phyloP scores from a whole-genome alignment of 2,888 invertebrate genomes.

The Ennomos fuscantarius region DNA sequence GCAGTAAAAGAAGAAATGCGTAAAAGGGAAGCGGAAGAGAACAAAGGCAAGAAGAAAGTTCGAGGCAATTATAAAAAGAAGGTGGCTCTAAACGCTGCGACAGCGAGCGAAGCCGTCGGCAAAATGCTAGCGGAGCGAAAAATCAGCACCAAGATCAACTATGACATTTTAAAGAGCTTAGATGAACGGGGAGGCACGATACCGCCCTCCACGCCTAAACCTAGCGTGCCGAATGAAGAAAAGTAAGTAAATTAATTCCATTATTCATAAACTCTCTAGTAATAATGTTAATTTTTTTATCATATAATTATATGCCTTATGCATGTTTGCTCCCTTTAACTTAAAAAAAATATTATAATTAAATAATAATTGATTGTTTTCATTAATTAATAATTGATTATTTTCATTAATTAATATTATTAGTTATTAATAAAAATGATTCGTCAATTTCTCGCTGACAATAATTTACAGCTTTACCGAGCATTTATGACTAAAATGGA shows the following conservation, averaged over 20 bases:
- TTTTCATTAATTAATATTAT: too few relatives aligned
- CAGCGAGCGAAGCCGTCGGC: conserved; percentile 96
- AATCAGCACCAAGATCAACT: conserved; percentile 98
- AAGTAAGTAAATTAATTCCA: conserved; percentile 51
- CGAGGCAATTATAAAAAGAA: conserved; percentile 87
- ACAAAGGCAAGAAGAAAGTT: conserved; percentile 93
- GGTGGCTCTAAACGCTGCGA: conserved; percentile 87
- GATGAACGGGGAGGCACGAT: conserved; percentile 74
- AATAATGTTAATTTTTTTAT: too few relatives aligned
- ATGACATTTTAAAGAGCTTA: conserved; percentile 96
- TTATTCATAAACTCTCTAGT: too few relatives aligned
- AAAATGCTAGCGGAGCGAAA: conserved; percentile 98
- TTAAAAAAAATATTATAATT: too few relatives aligned
- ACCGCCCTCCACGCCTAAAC: conserved; percentile 44
- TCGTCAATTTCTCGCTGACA: too few relatives aligned
- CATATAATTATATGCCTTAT: too few relatives aligned
- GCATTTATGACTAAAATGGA: too few relatives aligned
- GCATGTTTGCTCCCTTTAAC: too few relatives aligned
- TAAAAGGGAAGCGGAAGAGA: conserved; percentile 93
- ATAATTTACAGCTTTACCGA: too few relatives aligned
- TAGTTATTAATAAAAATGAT: too few relatives aligned
- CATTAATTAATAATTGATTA: too few relatives aligned
- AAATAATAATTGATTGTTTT: too few relatives aligned
- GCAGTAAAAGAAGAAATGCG: conserved; percentile 92
- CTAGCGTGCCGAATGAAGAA: conserved; percentile 30